A percentile compares a stretch with the other conserved stretches of the same genome.
phyloP scores from a whole-genome alignment of 2,113 vertebrate genomes.

The Daubentonia madagascariensis region DNA sequence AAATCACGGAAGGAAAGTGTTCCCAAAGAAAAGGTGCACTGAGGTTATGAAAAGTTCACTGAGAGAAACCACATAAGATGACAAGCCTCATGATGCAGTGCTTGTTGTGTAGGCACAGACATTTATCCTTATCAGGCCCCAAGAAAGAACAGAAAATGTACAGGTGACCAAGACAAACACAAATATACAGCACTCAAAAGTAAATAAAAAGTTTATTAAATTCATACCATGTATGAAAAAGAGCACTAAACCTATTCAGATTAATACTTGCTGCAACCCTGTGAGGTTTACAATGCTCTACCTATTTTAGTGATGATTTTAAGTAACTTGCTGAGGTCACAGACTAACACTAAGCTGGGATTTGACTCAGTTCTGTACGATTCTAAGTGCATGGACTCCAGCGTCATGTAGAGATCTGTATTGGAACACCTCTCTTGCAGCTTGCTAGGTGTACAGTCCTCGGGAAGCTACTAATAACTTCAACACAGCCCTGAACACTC shows the following conservation, averaged over 20 bases:
- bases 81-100: accelerated
- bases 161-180: background rate
- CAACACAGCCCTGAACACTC: background rate
- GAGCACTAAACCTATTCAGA: background rate
- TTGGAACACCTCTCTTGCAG: background rate
- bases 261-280: background rate
- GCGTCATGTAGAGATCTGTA: background rate
- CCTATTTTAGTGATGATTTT: background rate
- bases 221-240: background rate
- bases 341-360: background rate
- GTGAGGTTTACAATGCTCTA: background rate
- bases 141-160: background rate
- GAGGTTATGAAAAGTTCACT: background rate
- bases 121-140: too few relatives aligned
- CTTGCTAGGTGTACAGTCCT: background rate
- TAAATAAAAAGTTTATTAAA: background rate
- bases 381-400: background rate
- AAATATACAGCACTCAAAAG: background rate
- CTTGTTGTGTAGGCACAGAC: background rate
- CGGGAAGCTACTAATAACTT: background rate
- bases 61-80: background rate
- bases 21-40: background rate
- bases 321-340: background rate
- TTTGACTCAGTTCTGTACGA: background rate
- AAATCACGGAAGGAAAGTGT: background rate